A percentile compares a stretch with the other conserved stretches of the same genome.
These are phyloP conservation scores for Plecturocebus donacophilus DNA, from an alignment of 2,113 vertebrate genomes.

Conservation along the genomic window DNA sequence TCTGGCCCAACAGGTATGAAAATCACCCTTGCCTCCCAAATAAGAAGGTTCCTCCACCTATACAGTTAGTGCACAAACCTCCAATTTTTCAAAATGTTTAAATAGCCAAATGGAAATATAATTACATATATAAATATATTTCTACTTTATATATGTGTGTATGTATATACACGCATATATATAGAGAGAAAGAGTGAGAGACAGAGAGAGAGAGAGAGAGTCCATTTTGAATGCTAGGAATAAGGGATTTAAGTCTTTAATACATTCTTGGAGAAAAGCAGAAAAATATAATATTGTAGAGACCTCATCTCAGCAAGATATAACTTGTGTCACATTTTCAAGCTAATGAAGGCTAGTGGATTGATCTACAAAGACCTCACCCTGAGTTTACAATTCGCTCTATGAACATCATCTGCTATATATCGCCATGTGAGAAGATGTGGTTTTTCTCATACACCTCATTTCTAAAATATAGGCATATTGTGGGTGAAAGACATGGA, in stretches of 20 bases:
- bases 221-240: not conserved
- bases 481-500: conserved; percentile 47
- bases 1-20: conserved; percentile 63
- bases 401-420: conserved; percentile 46
- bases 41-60: not conserved
- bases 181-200: not conserved
- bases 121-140: too few relatives aligned
- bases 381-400: conserved; percentile 36
- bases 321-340: conserved; percentile 50
- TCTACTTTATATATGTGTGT: too few relatives aligned
- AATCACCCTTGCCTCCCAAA: not conserved
- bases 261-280: not conserved
- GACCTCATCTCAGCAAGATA: not conserved
- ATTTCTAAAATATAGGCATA: conserved; percentile 60
- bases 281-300: not conserved
- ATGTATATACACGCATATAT: not conserved
- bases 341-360: not conserved
- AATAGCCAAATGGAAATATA: not conserved
- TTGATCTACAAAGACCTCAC: conserved; percentile 24
- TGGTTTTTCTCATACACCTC: conserved; percentile 54
- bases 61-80: not conserved
- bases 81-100: not conserved
- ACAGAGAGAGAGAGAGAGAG: too few relatives aligned
- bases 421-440: conserved; percentile 58
- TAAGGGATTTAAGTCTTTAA: conserved; percentile 8